phyloP scores from a whole-genome alignment of 2,113 vertebrate species.

The Menidia beryllina region DNA sequence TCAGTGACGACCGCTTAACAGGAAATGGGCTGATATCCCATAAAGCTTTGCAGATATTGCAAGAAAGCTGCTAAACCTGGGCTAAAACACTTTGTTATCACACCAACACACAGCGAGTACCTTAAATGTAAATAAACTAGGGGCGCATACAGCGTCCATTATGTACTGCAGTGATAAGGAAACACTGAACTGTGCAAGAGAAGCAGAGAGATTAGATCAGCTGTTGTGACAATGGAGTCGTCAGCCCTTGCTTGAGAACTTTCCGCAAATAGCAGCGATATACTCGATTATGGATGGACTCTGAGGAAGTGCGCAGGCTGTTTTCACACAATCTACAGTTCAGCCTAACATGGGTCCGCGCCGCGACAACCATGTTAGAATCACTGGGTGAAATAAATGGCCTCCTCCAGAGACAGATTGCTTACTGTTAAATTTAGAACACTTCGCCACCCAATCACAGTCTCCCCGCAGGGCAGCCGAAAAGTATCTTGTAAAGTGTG shows the following conservation, averaged over 20 bases:
- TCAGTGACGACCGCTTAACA: not conserved
- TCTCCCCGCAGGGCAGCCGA: constrained; percentile 34
- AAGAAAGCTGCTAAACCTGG: constrained; percentile 42
- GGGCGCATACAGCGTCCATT: not conserved
- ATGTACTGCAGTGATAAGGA: constrained; percentile 41
- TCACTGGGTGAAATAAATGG: constrained; percentile 52
- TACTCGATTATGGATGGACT: constrained; percentile 33
- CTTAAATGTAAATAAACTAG: constrained; percentile 41
- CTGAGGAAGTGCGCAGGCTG: constrained; percentile 26
- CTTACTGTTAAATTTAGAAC: constrained; percentile 55
- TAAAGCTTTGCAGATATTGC: constrained; percentile 37
- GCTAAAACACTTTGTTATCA: constrained; percentile 18
- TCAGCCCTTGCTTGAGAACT: constrained; percentile 30
- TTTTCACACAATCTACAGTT: constrained; percentile 45
- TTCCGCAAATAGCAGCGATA: constrained; percentile 38
- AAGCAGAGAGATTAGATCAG: constrained; percentile 38
- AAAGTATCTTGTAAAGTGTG: constrained; percentile 31
- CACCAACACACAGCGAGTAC: constrained; percentile 13
- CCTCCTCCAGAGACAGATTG: constrained; percentile 47
- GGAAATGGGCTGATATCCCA: constrained; percentile 30
- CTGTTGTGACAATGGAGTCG: constrained; percentile 32
- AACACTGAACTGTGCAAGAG: constrained; percentile 11
- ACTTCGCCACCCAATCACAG: constrained; percentile 26
- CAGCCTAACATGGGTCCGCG: constrained; percentile 37
- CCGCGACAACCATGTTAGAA: constrained; percentile 48